Conservation (phyloP, 2,113 vertebrate species). For the Alligator mississippiensis region DNA sequence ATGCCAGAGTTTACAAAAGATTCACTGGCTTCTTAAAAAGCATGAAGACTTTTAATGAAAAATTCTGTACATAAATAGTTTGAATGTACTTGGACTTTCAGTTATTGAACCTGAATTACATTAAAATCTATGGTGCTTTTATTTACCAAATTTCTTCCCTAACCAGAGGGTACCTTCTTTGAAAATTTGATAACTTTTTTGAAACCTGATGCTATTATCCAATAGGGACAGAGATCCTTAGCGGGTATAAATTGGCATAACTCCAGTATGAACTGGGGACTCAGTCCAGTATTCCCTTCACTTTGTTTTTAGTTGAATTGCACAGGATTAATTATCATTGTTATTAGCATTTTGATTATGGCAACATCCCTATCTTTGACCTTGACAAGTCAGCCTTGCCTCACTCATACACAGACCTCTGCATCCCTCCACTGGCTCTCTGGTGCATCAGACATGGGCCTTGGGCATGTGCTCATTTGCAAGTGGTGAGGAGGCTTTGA, state of each 20-base stretch:
- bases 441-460: background rate
- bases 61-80: background rate
- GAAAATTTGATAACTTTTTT: background rate
- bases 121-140: background rate
- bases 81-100: background rate
- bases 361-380: background rate
- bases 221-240: background rate
- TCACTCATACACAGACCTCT: background rate
- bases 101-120: background rate
- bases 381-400: background rate
- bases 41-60: background rate
- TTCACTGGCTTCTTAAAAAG: background rate
- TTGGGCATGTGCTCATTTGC: too few relatives aligned
- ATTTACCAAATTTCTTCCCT: background rate
- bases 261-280: background rate
- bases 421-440: background rate
- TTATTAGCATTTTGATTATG: background rate
- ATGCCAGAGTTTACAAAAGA: slow-evolving; percentile 8
- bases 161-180: background rate
- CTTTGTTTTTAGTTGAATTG: background rate
- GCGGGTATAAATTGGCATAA: background rate
- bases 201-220: background rate
- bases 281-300: background rate
- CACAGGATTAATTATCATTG: background rate
- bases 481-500: too few relatives aligned